Percentiles rank a stretch among this genome's conserved stretches.
phyloP scores from a whole-genome alignment of 2,797 vertebrate species.

The Spea hammondii region DNA sequence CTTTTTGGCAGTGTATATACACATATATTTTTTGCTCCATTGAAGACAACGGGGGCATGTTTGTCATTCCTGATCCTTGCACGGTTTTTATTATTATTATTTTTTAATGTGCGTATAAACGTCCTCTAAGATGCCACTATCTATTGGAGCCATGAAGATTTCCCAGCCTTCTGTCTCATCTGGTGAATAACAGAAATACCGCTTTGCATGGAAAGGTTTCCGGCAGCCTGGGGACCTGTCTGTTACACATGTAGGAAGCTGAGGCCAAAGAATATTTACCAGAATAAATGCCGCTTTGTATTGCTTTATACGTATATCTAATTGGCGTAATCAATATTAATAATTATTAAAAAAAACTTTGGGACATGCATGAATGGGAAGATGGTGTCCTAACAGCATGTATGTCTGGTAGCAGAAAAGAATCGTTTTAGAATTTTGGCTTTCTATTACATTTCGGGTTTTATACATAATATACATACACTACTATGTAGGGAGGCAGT shows the following conservation, averaged over 20 bases:
- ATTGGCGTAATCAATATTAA: no score
- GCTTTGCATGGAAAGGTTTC: constrained; percentile 43
- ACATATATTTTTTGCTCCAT: not conserved
- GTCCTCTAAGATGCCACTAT: constrained; percentile 41
- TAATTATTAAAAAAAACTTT: no score
- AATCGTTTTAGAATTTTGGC: no score
- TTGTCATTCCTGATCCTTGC: constrained; percentile 37
- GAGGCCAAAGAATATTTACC: constrained; percentile 1
- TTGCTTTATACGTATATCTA: not conserved
- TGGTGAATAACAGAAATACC: constrained; percentile 38
- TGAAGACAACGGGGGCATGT: constrained; percentile 12
- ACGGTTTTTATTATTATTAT: not conserved
- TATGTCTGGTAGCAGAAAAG: no score
- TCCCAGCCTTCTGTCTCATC: constrained; percentile 40
- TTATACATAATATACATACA: no score
- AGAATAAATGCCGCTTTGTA: not conserved
- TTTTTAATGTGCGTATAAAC: constrained; percentile 8
- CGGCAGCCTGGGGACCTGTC: constrained; percentile 32
- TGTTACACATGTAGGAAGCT: constrained; percentile 20
- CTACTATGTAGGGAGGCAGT: no score
- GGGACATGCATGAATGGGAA: no score
- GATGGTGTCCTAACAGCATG: no score
- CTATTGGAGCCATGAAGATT: constrained; percentile 1
- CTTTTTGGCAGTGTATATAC: constrained; percentile 27
- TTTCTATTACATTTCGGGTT: no score